Conservation (phyloP, 2,888 invertebrate genomes). For the Xanthorhoe spadicearia region DNA sequence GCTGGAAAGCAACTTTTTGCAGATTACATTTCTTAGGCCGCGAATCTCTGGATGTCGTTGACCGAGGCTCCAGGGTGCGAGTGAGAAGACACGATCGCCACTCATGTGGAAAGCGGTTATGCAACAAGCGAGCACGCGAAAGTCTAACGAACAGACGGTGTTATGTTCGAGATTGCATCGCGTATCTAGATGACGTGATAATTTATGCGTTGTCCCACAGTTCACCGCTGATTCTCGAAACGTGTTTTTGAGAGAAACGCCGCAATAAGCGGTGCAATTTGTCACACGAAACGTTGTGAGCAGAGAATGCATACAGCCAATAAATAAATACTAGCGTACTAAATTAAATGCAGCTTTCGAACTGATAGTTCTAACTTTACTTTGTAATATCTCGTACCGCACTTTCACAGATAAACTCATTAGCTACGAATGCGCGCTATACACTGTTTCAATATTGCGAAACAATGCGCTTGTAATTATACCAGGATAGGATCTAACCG, state of each 20-base stretch:
- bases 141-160: slow-evolving; percentile 63
- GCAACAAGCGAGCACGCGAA: slow-evolving; percentile 77
- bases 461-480: slow-evolving; percentile 67
- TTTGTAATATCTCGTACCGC: slow-evolving; percentile 25
- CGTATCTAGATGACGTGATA: slow-evolving; percentile 67
- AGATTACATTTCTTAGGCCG: slow-evolving; percentile 53
- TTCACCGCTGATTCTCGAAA: slow-evolving; percentile 44
- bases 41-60: slow-evolving; percentile 76
- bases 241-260: slow-evolving; percentile 44
- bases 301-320: slow-evolving; percentile 26
- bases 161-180: slow-evolving; percentile 60
- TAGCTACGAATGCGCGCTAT: slow-evolving; percentile 55
- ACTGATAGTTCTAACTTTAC: slow-evolving; percentile 19
- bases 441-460: slow-evolving; percentile 59
- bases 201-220: slow-evolving; percentile 44
- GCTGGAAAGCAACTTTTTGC: slow-evolving; percentile 48
- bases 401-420: slow-evolving; percentile 61
- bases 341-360: slow-evolving; percentile 34
- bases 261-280: slow-evolving; percentile 36
- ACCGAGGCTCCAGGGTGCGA: slow-evolving; percentile 75
- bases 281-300: slow-evolving; percentile 32
- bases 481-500: slow-evolving; percentile 58
- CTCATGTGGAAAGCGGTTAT: slow-evolving; percentile 82
- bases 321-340: slow-evolving; percentile 25
- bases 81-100: slow-evolving; percentile 68